A percentile compares a stretch with the other conserved stretches of the same genome.
These are phyloP conservation scores for Drosophila obscura DNA, from an alignment of 1,140 invertebrate species.

Conservation along the genomic window DNA sequence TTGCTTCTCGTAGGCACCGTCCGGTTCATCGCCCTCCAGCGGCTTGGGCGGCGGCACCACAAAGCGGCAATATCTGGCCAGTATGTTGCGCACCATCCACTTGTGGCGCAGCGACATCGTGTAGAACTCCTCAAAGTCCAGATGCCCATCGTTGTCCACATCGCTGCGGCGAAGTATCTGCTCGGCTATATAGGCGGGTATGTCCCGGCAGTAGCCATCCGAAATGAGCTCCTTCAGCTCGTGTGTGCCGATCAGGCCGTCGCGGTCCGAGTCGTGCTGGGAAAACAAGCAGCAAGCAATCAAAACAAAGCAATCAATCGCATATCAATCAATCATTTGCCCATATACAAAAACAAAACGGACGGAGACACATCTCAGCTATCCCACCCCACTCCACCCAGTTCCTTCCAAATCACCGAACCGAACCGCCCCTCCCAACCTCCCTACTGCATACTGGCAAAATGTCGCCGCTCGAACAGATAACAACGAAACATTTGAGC, in stretches of 20 bases:
- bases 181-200: constrained; percentile 89
- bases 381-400: no score
- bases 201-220: constrained; percentile 87
- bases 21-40: constrained; percentile 84
- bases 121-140: constrained; percentile 92
- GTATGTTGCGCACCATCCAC: constrained; percentile 87
- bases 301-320: background rate
- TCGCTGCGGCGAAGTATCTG: constrained; percentile 90
- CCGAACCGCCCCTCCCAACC: no score
- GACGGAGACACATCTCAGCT: no score
- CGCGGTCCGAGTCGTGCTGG: constrained; percentile 90
- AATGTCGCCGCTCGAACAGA: constrained; percentile 12
- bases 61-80: constrained; percentile 85
- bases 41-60: constrained; percentile 85
- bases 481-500: no score
- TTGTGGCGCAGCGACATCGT: constrained; percentile 88
- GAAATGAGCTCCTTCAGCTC: constrained; percentile 89
- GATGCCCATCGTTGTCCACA: constrained; percentile 88
- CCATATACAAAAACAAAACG: no score
- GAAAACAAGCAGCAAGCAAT: no score
- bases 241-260: constrained; percentile 89
- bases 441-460: background rate
- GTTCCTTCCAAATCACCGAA: background rate
- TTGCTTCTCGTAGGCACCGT: constrained; percentile 92
- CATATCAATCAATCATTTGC: background rate